Evolutionary conservation across 2,888 invertebrate species (phyloP), one percentile per base, ranked within the genome.

Genomic region (Perizoma flavofasciatum): DNA sequence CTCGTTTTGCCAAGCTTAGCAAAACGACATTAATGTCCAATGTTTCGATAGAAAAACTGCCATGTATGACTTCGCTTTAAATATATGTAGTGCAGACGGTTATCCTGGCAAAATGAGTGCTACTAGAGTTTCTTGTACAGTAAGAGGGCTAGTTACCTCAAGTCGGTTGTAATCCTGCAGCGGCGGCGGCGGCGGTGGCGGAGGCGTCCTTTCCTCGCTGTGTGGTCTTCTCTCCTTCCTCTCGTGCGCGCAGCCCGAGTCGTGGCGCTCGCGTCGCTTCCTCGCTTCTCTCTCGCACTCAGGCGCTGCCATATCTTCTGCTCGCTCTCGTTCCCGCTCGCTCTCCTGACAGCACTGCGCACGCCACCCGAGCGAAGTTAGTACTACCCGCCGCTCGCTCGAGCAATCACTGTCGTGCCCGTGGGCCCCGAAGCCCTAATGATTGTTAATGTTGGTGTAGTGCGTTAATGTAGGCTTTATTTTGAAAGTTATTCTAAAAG

Each of bases 261-360:
- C 93, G n/a, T 93, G 88, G 56, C 93, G 92, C 85, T 94, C 94
- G 77, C 94, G 94, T 49, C 94, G 89, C 83, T 94, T 94, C 73
- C 94, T 92, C 69, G 93, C 93, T 84, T 93, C 91, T 73, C 93
- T 86, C 85, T 93, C 93, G 80, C 93, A 89, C 83, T 93, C 90
- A 55, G 93, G 89, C 66, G 93, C 90, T 70, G 89, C 91, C 86
- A 93, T 93, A 61, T 91, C 90, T 79, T 85, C 89, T 22, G 22
- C 22, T 40, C 78, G 74, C 68, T 78, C 81, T 58, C 74, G 79
- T 57, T 62, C 66, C 10, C 57, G 55, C 52, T 55, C 48, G 7
- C 44, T 7, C 34, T 78, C 82, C 69, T 82, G 84, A 78, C 87
- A 86, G 87, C 91, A 89, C 90, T 90, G 90, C 78, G 89, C 86